Base-by-base conservation (phyloP, 2,797 vertebrate species). In the Arrhamphus sclerolepis region DNA sequence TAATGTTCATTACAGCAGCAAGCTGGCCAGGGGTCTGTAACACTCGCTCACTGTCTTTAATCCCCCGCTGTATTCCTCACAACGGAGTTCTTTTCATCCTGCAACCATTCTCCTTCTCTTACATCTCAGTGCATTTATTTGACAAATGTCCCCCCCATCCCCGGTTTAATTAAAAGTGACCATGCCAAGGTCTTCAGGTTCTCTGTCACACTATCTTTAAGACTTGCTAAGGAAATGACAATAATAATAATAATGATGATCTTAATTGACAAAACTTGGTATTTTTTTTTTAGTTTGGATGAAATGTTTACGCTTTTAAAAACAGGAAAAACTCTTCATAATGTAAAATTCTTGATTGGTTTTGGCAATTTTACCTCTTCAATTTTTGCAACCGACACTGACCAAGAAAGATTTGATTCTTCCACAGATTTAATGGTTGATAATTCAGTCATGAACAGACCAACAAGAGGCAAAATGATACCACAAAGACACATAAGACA, bases 1-100 rank as follows among this genome's bases (percentile, higher is more conserved):
- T 90, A 91, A 91, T 91, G 89, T 92, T 93, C 91, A 91, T 92
- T 91, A 92, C 84, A 85, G 85, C 86, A 69, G 85, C 86, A 84
- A 80, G 83, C 82, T 82, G 87, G 82, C 85, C 86, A 78, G 82
- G 80, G 87, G 86, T 89, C 89, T 84, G 85, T 74, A 80, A 74
- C 82, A 65, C 73, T 87, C 85, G 76, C 87, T 87, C 86, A 82
- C 80, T 67, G 83, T 76, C 86, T 88, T 87, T 85, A 84, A 87
- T 87, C 87, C 83, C 83, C 79, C 18, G 66, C 78, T 73, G 78
- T 66, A 81, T 72, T 77, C 83, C 67, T 22, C 56, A 67, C 78
- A 34, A 64, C 26, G 29, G 58, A 65, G 74, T 74, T 54, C 83
- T 77, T 82, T 83, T 84, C 73, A 79, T 89, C 81, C 69, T 59